A percentile compares a stretch with the other conserved stretches of the same genome.
These are phyloP conservation scores for Phengaris arion DNA, from an alignment of 2,888 invertebrate genomes.

Conservation along the genomic window DNA sequence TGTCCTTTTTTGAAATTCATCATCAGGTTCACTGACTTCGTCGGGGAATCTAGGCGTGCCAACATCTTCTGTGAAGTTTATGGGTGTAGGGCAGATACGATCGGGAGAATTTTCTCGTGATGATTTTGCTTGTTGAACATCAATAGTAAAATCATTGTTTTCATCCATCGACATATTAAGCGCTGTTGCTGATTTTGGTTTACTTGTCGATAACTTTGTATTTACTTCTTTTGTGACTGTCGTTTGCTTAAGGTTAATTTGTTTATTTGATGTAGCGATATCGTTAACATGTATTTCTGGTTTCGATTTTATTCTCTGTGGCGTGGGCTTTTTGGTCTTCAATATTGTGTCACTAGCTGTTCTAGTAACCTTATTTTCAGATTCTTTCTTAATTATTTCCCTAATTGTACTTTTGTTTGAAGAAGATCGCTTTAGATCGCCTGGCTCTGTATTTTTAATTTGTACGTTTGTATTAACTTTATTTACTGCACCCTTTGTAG, in stretches of 20 bases:
- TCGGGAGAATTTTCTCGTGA: slow-evolving; percentile 88
- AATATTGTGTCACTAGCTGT: slow-evolving; percentile 80
- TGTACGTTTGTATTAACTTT: slow-evolving; percentile 47
- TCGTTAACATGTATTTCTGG: slow-evolving; percentile 73
- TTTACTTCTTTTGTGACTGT: slow-evolving; percentile 51
- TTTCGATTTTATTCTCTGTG: slow-evolving; percentile 70
- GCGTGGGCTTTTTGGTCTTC: slow-evolving; percentile 67
- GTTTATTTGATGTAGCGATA: slow-evolving; percentile 51
- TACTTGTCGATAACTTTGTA: slow-evolving; percentile 58
- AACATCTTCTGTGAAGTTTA: slow-evolving; percentile 78
- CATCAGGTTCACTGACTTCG: slow-evolving; percentile 86
- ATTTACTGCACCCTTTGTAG: slow-evolving; percentile 47
- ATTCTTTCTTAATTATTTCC: slow-evolving; percentile 62
- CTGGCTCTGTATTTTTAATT: slow-evolving; percentile 47
- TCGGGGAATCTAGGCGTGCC: slow-evolving; percentile 86
- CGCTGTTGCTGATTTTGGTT: slow-evolving; percentile 74
- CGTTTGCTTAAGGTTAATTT: slow-evolving; percentile 35
- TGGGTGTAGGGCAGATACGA: slow-evolving; percentile 83
- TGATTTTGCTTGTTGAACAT: slow-evolving; percentile 85
- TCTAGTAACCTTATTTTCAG: slow-evolving; percentile 71
- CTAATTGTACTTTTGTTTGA: slow-evolving; percentile 59
- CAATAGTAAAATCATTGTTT: slow-evolving; percentile 80
- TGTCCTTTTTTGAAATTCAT: slow-evolving; percentile 69
- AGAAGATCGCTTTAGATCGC: slow-evolving; percentile 55
- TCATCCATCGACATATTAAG: slow-evolving; percentile 74